Evolutionary conservation across 2,888 invertebrate genomes (phyloP).

Genomic region (Drosophila helvetica): DNA sequence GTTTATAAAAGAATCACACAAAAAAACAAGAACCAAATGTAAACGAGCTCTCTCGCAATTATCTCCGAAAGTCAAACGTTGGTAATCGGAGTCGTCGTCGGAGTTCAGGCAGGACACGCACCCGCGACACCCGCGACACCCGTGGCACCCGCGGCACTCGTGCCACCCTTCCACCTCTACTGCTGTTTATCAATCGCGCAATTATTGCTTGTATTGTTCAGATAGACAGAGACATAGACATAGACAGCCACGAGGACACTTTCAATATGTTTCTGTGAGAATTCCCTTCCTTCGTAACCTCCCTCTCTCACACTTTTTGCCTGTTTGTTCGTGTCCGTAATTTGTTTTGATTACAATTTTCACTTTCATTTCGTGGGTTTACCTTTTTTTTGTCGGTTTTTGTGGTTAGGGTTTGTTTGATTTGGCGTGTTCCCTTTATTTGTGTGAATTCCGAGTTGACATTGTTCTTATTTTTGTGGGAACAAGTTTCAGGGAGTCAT

Average conservation of each 20-base stretch:
- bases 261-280: conserved; percentile 71
- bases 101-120: background rate
- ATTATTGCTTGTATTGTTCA: conserved; percentile 80
- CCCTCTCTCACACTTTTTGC: conserved; percentile 7
- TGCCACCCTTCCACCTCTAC: conserved; percentile 27
- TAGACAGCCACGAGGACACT: conserved; percentile 61
- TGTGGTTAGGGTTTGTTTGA: conserved; percentile 36
- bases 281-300: conserved; percentile 44
- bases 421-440: conserved; percentile 31
- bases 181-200: conserved; percentile 75
- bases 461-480: conserved; percentile 38
- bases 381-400: conserved; percentile 12
- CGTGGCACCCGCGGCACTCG: conserved; percentile 26
- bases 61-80: conserved; percentile 64
- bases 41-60: conserved; percentile 34
- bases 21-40: background rate
- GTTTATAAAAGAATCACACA: conserved; percentile 32
- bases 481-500: conserved; percentile 30
- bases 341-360: conserved; percentile 78
- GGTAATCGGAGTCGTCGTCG: conserved; percentile 70
- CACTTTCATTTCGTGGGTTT: conserved; percentile 52
- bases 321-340: conserved; percentile 59
- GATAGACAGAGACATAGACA: conserved; percentile 25
- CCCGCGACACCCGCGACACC: background rate
- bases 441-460: conserved; percentile 43